phyloP scores from a whole-genome alignment of 2,113 vertebrate genomes.

The Setophaga kirtlandii region DNA sequence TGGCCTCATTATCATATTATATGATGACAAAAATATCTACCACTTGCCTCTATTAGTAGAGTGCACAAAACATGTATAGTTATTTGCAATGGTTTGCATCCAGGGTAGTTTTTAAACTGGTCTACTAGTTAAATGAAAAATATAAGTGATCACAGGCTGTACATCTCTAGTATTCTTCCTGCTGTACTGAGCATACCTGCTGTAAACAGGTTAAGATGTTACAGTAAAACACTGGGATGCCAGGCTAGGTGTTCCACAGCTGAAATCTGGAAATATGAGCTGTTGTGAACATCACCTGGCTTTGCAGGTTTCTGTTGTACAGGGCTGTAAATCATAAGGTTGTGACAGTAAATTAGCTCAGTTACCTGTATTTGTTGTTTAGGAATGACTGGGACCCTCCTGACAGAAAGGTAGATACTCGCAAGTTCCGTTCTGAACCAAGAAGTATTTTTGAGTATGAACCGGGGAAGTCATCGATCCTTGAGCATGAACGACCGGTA shows the following conservation, averaged over 20 bases:
- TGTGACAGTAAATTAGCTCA: not conserved
- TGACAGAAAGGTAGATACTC: constrained; percentile 95
- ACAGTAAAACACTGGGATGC: not conserved
- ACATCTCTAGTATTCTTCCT: not conserved
- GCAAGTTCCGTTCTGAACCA: constrained; percentile 95
- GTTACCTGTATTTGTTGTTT: not conserved
- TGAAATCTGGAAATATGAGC: not conserved
- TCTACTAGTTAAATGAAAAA: not conserved
- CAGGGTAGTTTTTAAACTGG: not conserved
- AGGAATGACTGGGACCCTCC: constrained; percentile 98
- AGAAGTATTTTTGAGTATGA: constrained; percentile 99
- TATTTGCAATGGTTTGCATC: not conserved
- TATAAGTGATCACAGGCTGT: not conserved
- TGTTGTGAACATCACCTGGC: not conserved
- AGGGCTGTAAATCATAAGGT: not conserved
- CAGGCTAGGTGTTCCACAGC: not conserved
- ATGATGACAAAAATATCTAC: not conserved
- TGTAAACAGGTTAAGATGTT: not conserved
- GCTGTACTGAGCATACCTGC: not conserved
- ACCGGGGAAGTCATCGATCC: constrained; percentile 95
- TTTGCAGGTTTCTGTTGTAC: not conserved
- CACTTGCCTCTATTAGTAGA: not conserved
- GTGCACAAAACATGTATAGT: not conserved
- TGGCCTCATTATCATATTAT: not conserved
- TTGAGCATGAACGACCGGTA: constrained; percentile 95